These are phyloP conservation scores for Eledona agricola DNA, from an alignment of 2,888 invertebrate species.

Conservation along the genomic window DNA sequence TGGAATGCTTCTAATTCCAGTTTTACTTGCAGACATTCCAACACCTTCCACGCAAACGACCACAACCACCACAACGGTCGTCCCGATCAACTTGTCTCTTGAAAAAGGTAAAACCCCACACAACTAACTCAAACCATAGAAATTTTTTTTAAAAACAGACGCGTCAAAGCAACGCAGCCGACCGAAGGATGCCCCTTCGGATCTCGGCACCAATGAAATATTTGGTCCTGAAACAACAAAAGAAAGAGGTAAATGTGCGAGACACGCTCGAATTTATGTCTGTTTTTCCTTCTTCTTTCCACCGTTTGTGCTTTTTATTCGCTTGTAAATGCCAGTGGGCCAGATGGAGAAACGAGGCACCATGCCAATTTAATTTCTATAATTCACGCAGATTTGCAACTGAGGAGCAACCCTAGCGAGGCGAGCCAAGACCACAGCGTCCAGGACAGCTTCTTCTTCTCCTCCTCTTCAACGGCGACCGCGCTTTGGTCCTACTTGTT, in stretches of 20 bases:
- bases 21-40: slow-evolving; percentile 52
- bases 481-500: slow-evolving; percentile 2
- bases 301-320: slow-evolving; percentile 29
- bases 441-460: slow-evolving; percentile 44
- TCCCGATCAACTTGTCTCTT: slow-evolving; percentile 43
- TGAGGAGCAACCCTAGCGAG: slow-evolving; percentile 54
- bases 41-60: slow-evolving; percentile 54
- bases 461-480: slow-evolving; percentile 24
- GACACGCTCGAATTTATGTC: slow-evolving; percentile 35
- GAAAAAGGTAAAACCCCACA: slow-evolving; percentile 49
- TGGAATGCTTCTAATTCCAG: slow-evolving; percentile 10
- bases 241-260: slow-evolving; percentile 52
- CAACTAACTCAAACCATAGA: slow-evolving; percentile 7
- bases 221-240: slow-evolving; percentile 54
- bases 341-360: slow-evolving; percentile 17
- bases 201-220: slow-evolving; percentile 55
- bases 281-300: slow-evolving; percentile 24
- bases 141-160: slow-evolving; percentile 41
- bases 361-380: slow-evolving; percentile 43
- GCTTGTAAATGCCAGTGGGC: slow-evolving; percentile 24
- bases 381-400: slow-evolving; percentile 54
- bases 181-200: slow-evolving; percentile 50
- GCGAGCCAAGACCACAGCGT: slow-evolving; percentile 50
- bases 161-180: slow-evolving; percentile 49
- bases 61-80: slow-evolving; percentile 47